These are phyloP conservation scores for Oncorhynchus keta DNA, from an alignment of 2,113 vertebrate genomes.

Conservation along the genomic window DNA sequence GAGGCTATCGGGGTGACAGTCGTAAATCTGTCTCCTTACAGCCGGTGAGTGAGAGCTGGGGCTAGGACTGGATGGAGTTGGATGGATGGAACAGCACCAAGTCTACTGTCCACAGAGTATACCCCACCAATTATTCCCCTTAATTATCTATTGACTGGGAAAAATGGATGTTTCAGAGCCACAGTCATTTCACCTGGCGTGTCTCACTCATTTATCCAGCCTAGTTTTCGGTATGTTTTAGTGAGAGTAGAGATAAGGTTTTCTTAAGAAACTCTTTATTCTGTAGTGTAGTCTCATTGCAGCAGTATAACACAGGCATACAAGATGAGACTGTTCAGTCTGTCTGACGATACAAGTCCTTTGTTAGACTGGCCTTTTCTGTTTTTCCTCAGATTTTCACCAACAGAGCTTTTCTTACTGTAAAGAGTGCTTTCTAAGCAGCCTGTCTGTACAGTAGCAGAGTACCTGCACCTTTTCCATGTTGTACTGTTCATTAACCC, in stretches of 20 bases:
- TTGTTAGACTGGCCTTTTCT: no score
- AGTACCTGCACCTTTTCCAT: constrained; percentile 50
- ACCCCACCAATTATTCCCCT: constrained; percentile 71
- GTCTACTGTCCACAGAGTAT: constrained; percentile 51
- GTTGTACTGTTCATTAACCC: constrained; percentile 20
- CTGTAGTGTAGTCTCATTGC: no score
- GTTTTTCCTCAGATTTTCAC: no score
- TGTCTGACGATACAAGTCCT: no score
- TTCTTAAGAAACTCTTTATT: no score
- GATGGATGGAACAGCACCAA: constrained; percentile 57
- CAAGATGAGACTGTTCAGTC: no score
- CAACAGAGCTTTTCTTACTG: background rate
- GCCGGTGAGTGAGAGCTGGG: no score
- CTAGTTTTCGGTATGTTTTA: constrained; percentile 30
- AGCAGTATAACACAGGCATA: no score
- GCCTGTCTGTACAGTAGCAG: constrained; percentile 27
- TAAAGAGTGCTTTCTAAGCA: no score
- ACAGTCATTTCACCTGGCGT: constrained; percentile 35
- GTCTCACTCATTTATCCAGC: constrained; percentile 51
- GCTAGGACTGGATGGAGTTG: constrained; percentile 57
- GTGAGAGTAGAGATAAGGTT: no score
- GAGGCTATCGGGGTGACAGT: no score
- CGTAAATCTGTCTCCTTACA: no score
- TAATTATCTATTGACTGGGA: constrained; percentile 76
- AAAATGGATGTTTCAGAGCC: constrained; percentile 70